A percentile compares a stretch with the other conserved stretches of the same genome.
phyloP scores from a whole-genome alignment of 1,140 invertebrate species.

The Zaprionus taronus region DNA sequence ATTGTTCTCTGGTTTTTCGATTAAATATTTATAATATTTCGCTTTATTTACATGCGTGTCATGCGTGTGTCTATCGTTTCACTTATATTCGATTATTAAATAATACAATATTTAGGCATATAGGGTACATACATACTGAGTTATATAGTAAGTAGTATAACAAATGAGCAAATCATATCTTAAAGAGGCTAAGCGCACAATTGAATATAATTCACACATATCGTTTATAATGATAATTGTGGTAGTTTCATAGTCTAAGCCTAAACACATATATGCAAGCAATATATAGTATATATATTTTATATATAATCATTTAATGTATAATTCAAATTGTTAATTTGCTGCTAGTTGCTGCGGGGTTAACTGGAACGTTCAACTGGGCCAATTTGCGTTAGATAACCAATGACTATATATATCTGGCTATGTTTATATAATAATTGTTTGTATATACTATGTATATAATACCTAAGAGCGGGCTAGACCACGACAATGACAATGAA shows the following conservation, averaged over 20 bases:
- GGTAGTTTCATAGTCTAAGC: conserved; percentile 17
- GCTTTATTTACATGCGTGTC: conserved; percentile 70
- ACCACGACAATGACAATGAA: conserved; percentile 11
- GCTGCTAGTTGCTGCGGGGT: conserved; percentile 25
- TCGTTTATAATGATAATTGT: conserved; percentile 45
- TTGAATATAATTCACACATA: conserved; percentile 38
- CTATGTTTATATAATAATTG: conserved; percentile 25
- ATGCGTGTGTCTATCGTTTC: conserved; percentile 42
- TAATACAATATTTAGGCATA: conserved; percentile 46
- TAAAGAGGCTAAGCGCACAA: conserved; percentile 47
- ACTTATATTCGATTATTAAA: conserved; percentile 58
- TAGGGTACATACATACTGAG: conserved; percentile 31
- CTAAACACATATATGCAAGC: conserved; percentile 23
- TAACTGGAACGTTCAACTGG: conserved; percentile 72
- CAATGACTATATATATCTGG: conserved; percentile 41
- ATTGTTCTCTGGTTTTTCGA: conserved; percentile 6
- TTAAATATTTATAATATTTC: conserved; percentile 52
- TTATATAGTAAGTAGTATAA: conserved; percentile 19
- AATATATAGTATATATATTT: conserved; percentile 18
- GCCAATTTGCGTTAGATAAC: conserved; percentile 42
- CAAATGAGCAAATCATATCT: conserved; percentile 53
- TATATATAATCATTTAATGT: conserved; percentile 23
- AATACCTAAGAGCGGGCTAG: conserved; percentile 31
- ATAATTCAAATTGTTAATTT: conserved; percentile 39
- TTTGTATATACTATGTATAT: conserved; percentile 37